Evolutionary conservation across 2,797 vertebrate genomes (phyloP).

Genomic region (Syngnathus acus): DNA sequence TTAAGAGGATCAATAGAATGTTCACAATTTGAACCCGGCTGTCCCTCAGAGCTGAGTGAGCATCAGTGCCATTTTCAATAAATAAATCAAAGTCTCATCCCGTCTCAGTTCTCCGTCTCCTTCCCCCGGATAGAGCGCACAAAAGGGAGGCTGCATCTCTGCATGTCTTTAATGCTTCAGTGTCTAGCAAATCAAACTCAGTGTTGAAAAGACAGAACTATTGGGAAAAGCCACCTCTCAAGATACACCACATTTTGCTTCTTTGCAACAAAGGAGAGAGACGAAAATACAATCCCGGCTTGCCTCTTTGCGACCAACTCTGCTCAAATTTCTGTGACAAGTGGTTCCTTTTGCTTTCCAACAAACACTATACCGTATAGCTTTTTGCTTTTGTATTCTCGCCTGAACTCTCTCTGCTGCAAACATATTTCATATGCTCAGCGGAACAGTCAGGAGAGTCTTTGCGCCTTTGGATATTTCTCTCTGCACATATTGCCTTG

Average conservation of each 20-base stretch:
- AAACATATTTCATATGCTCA: slow-evolving; percentile 32
- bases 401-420: not conserved
- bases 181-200: not conserved
- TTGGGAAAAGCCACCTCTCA: not conserved
- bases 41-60: not conserved
- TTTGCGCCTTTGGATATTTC: slow-evolving; percentile 7
- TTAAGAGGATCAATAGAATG: not conserved
- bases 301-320: not conserved
- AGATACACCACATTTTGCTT: not conserved
- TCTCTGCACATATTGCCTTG: slow-evolving; percentile 24
- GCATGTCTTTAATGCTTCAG: not conserved
- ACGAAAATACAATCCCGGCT: not conserved
- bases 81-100: not conserved
- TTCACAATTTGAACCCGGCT: not conserved
- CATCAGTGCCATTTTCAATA: not conserved
- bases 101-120: not conserved
- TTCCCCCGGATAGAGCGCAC: not conserved
- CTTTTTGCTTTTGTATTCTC: not conserved
- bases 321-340: not conserved
- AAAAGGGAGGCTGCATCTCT: not conserved
- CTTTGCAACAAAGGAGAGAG: not conserved
- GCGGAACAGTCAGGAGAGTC: slow-evolving; percentile 13
- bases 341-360: not conserved
- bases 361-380: not conserved
- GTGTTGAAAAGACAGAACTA: not conserved